Evolutionary conservation across 2,113 vertebrate species (phyloP).

Genomic region (Myanophis thanlyinensis): DNA sequence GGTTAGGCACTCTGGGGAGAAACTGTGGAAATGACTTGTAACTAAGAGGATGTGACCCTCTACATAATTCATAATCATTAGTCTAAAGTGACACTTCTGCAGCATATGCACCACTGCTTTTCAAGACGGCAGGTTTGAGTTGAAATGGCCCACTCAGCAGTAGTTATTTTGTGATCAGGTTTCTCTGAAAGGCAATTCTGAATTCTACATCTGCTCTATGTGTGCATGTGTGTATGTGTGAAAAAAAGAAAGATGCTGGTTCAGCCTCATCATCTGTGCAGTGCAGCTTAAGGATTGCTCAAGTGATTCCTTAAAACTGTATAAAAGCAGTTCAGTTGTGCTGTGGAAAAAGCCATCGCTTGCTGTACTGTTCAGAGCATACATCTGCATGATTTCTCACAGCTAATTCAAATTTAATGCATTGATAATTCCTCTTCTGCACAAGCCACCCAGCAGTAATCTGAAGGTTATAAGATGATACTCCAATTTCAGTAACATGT

Average conservation of each 20-base stretch:
- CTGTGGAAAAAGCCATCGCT: constrained; percentile 69
- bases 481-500: constrained; percentile 71
- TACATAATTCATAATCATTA: constrained; percentile 84
- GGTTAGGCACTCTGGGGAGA: constrained; percentile 64
- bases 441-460: constrained; percentile 72
- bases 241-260: constrained; percentile 65
- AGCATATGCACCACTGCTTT: constrained; percentile 61
- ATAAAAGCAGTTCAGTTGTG: constrained; percentile 74
- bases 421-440: constrained; percentile 74
- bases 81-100: constrained; percentile 75
- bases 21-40: constrained; percentile 77
- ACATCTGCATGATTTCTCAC: constrained; percentile 79
- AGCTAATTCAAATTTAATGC: constrained; percentile 82
- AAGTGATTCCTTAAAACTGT: constrained; percentile 78
- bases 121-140: constrained; percentile 42
- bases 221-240: not conserved
- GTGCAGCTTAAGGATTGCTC: constrained; percentile 73
- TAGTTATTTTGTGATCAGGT: constrained; percentile 57
- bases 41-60: constrained; percentile 76
- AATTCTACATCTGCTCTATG: constrained; percentile 55
- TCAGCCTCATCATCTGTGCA: constrained; percentile 73
- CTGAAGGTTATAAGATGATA: constrained; percentile 74
- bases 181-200: constrained; percentile 60
- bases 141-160: constrained; percentile 66
- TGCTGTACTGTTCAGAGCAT: constrained; percentile 73